phyloP scores from a whole-genome alignment of 2,113 vertebrate species.

The Oryzias woworae region DNA sequence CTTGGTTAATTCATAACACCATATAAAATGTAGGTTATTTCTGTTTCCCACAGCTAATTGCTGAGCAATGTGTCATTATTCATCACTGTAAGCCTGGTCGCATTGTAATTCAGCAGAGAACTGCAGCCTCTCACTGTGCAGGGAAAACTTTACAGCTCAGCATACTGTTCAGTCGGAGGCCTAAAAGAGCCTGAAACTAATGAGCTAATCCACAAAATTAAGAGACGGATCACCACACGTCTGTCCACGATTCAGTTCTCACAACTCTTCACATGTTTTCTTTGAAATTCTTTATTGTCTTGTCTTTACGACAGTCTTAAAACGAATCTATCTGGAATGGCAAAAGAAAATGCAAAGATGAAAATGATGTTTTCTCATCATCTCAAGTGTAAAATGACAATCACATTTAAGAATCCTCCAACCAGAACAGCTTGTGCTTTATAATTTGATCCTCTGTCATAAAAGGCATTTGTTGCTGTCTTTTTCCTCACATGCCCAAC shows the following conservation, averaged over 20 bases:
- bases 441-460: constrained; percentile 4
- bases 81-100: constrained; percentile 8
- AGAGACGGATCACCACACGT: constrained; percentile 30
- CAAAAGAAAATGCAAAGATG: not conserved
- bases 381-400: not conserved
- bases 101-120: constrained; percentile 4
- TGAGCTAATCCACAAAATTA: constrained; percentile 38
- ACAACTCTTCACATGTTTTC: constrained; percentile 18
- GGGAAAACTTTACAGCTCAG: too few species aligned
- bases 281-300: not conserved
- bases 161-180: constrained; percentile 17
- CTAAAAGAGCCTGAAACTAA: constrained; percentile 24
- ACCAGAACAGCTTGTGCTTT: too few species aligned
- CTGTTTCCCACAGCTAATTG: constrained; percentile 30
- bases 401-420: too few species aligned
- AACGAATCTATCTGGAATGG: not conserved
- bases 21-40: constrained; percentile 27
- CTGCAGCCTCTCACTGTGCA: constrained; percentile 3
- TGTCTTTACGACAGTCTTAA: too few species aligned
- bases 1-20: constrained; percentile 28
- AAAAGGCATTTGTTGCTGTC: constrained; percentile 19
- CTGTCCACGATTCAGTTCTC: not conserved
- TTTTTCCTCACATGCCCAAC: constrained; percentile 38
- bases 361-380: not conserved
- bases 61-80: constrained; percentile 30